Evolutionary conservation across 2,888 invertebrate species (phyloP).

Genomic region (Orgyia antiqua): DNA sequence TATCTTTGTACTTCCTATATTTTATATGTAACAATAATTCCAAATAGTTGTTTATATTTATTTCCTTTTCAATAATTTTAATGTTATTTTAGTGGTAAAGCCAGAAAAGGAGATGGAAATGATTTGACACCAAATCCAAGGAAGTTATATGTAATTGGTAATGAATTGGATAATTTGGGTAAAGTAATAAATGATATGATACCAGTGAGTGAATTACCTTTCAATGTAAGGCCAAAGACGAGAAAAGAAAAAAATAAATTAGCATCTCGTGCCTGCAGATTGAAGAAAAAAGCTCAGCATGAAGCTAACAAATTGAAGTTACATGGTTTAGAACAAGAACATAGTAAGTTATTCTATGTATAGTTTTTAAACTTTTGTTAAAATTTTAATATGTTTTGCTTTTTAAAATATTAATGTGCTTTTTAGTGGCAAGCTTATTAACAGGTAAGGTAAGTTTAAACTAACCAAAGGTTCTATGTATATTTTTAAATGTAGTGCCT

Average conservation of each 20-base stretch:
- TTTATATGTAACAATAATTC: too few species aligned
- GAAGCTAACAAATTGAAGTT: constrained; percentile 98
- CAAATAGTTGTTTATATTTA: too few species aligned
- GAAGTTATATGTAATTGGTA: constrained; percentile 93
- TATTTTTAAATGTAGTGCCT: too few species aligned
- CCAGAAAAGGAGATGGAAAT: constrained; percentile 97
- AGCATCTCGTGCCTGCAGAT: constrained; percentile 96
- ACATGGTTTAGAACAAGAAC: constrained; percentile 94
- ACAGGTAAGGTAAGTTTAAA: too few species aligned
- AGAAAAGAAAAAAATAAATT: constrained; percentile 98
- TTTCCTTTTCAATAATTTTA: constrained; percentile 1
- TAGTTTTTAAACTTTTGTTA: too few species aligned
- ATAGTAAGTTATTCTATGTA: constrained; percentile 85
- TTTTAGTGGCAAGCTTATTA: too few species aligned
- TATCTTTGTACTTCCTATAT: too few species aligned
- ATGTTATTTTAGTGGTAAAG: constrained; percentile 83
- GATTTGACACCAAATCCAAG: constrained; percentile 97
- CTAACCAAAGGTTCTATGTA: too few species aligned
- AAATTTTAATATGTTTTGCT: too few species aligned
- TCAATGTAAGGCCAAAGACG: constrained; percentile 92
- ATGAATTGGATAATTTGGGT: constrained; percentile 93
- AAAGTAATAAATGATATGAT: constrained; percentile 97
- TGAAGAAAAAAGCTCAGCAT: constrained; percentile 99
- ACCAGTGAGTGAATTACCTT: constrained; percentile 94
- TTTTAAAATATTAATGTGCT: too few species aligned